Conservation (phyloP, 2,797 vertebrate genomes). For the Apogon talboti region DNA sequence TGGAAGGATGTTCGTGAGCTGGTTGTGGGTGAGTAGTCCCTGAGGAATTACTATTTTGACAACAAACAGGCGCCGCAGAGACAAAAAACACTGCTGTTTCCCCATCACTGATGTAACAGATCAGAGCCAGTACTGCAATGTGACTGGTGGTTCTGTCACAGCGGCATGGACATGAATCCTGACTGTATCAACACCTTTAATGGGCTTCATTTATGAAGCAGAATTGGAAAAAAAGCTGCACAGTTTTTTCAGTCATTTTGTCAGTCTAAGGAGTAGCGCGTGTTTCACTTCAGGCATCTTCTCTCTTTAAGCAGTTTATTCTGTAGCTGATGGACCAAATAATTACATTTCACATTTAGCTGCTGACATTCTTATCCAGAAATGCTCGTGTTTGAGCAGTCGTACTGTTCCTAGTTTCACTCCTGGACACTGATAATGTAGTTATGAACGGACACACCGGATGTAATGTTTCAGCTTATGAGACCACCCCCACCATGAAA, state of each 20-base stretch:
- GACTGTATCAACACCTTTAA: constrained; percentile 4
- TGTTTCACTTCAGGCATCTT: constrained; percentile 13
- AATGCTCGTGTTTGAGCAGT: constrained; percentile 10
- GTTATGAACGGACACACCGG: neutral
- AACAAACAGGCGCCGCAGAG: constrained; percentile 3
- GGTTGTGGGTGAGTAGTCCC: constrained; percentile 89
- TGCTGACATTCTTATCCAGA: constrained; percentile 34
- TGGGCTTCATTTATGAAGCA: constrained; percentile 10
- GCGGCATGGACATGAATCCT: neutral
- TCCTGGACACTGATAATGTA: constrained; percentile 10
- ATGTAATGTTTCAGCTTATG: neutral
- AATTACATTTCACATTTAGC: constrained; percentile 49
- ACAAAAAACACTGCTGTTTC: constrained; percentile 1
- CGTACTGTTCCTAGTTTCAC: constrained; percentile 10
- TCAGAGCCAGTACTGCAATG: neutral
- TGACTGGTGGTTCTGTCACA: constrained; percentile 13
- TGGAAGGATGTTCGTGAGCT: constrained; percentile 98
- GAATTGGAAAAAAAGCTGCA: neutral
- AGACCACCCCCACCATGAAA: neutral
- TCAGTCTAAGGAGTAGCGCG: constrained; percentile 2
- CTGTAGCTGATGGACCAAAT: constrained; percentile 38
- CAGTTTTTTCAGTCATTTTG: neutral
- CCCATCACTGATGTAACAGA: neutral
- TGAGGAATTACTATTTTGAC: neutral
- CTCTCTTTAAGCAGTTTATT: constrained; percentile 28